Conservation (phyloP, 2,888 invertebrate genomes). For the Hirtodrosophila alboralis region DNA sequence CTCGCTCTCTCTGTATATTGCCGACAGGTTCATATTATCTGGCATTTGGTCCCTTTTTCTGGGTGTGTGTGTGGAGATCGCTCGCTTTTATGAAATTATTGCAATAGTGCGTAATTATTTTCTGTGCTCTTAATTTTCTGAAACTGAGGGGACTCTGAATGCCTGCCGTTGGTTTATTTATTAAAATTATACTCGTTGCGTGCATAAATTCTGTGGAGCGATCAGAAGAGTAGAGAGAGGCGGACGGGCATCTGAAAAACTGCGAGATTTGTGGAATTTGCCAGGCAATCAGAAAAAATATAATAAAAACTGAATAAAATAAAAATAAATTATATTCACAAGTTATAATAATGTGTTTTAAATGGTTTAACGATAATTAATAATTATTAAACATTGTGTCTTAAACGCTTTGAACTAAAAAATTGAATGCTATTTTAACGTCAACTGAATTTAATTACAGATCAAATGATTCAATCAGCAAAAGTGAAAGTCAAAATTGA, state of each 20-base stretch:
- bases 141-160: constrained; percentile 45
- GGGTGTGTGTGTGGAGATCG: constrained; percentile 29
- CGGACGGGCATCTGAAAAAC: neutral
- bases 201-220: constrained; percentile 14
- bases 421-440: too few relatives aligned
- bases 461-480: too few relatives aligned
- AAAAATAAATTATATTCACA: neutral
- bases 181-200: constrained; percentile 56
- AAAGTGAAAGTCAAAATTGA: too few relatives aligned
- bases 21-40: constrained; percentile 78
- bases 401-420: too few relatives aligned
- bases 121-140: constrained; percentile 75
- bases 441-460: too few relatives aligned
- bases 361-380: too few relatives aligned
- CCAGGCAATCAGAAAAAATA: too few relatives aligned
- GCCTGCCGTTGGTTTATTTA: constrained; percentile 48
- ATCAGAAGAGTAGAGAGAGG: neutral
- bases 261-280: constrained; percentile 14
- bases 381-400: too few relatives aligned
- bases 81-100: constrained; percentile 74
- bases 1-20: constrained; percentile 47
- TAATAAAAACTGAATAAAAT: constrained; percentile 1
- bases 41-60: constrained; percentile 24
- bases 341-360: too few relatives aligned
- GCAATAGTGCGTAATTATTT: constrained; percentile 82